Conservation (phyloP, 92 coral and sea anemone genomes). For the Hydrozoanthus gracilis region DNA sequence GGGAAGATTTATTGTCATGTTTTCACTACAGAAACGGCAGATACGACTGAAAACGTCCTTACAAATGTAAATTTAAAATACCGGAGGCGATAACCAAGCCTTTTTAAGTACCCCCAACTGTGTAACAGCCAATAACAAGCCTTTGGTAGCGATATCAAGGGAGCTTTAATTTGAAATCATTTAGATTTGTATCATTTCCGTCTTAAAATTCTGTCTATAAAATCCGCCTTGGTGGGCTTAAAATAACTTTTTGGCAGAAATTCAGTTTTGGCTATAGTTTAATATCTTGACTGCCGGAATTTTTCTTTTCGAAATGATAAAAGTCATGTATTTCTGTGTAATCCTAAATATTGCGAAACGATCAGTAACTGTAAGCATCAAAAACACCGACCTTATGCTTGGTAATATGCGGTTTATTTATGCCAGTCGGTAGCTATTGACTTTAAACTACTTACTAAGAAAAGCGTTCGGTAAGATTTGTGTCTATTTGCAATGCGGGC, state of each 20-base stretch:
- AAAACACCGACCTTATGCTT: not conserved
- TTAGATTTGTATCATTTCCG: not conserved
- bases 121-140: no score
- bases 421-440: not conserved
- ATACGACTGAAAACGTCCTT: no score
- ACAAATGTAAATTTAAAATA: no score
- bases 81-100: no score
- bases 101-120: no score
- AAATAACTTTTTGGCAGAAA: not conserved
- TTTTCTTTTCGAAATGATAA: not conserved
- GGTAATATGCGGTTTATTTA: not conserved
- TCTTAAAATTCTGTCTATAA: not conserved
- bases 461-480: not conserved
- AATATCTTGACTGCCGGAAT: not conserved
- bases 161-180: not conserved
- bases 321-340: not conserved
- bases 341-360: not conserved
- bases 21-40: no score
- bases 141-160: not conserved
- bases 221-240: not conserved
- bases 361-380: not conserved
- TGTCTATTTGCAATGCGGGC: not conserved
- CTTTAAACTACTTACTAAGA: constrained; percentile 2
- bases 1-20: no score
- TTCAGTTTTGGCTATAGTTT: not conserved